Base-by-base conservation (phyloP, 1,140 invertebrate species). In the Diorhabda carinulata region DNA sequence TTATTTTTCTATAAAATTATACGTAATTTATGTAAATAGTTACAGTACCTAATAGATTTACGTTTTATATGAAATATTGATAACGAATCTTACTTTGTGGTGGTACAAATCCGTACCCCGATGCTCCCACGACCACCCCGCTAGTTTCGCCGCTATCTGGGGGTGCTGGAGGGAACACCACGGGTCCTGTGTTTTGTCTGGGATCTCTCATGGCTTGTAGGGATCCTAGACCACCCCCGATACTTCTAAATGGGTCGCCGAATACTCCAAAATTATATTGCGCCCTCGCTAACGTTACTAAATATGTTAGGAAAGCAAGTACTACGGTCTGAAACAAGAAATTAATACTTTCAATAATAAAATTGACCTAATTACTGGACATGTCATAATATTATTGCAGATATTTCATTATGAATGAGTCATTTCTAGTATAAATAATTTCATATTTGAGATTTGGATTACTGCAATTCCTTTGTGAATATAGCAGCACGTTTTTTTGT, bases 91-190 rank as follows among this genome's bases (percentile, higher is more conserved):
- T 81, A 60, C 80, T 78, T 81, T 86, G 85, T 70, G 89, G 89
- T 72, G 89, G 89, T 43, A 91, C 89, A 77, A 91, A 91, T 75
- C 90, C 90, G 74, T 86, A 91, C 70, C 90, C 90, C 62, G 89
- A 91, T 57, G 89, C 90, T 61, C 90, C 90, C 4, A 87, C 85
- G 44, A 90, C 80, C 7, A 91, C 90, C 25, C 90, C 90, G 73
- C 89, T 91, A 45, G 87, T 87, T 75, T 90, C 88, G 25, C 83
- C 82, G 74, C 85, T 86, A 44, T 86, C 85, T 67, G 85, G 82
- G 5, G 89, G 88, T 47, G 88, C 87, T 7, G 85, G 83, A 42
- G 90, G 90, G 79, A 92, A 91, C 58, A 90, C 79, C 10, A 91
- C 88, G 57, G 90, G 90, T 69, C 90, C 90, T 87, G 83, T 45